Evolutionary conservation across 2,888 invertebrate genomes (phyloP).

Genomic region (Tanytarsus gracilentus): DNA sequence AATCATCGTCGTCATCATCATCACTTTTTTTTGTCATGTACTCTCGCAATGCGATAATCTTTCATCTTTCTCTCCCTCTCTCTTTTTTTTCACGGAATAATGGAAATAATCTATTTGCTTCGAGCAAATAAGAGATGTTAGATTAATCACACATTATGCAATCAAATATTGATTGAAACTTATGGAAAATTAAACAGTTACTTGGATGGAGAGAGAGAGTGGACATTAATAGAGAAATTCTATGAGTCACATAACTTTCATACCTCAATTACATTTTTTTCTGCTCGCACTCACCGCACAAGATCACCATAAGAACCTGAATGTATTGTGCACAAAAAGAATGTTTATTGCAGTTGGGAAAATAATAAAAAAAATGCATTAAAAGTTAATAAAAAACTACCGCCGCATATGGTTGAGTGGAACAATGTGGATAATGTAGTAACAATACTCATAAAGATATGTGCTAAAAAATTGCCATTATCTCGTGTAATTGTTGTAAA

Average conservation of each 20-base stretch:
- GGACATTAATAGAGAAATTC: too few relatives aligned
- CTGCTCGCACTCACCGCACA: too few relatives aligned
- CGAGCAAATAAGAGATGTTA: conserved; percentile 14
- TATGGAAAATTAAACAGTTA: conserved; percentile 20
- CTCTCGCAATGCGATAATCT: too few relatives aligned
- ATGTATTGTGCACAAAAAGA: conserved; percentile 1
- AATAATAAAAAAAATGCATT: conserved; percentile 12
- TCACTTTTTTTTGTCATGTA: too few relatives aligned
- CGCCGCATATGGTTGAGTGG: too few relatives aligned
- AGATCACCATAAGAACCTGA: not conserved
- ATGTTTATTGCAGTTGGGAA: conserved; percentile 8
- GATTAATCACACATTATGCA: conserved; percentile 28
- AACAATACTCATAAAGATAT: conserved; percentile 26
- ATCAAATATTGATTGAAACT: conserved; percentile 25
- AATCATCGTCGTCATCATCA: too few relatives aligned
- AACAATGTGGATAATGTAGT: conserved; percentile 21
- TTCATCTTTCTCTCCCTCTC: not conserved
- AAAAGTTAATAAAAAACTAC: conserved; percentile 25
- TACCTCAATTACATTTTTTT: too few relatives aligned
- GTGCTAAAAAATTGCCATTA: conserved; percentile 23
- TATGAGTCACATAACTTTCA: conserved; percentile 15
- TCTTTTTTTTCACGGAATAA: conserved; percentile 16
- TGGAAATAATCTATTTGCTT: conserved; percentile 19
- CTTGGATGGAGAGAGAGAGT: too few relatives aligned
- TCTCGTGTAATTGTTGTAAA: conserved; percentile 16